These are phyloP conservation scores for Glomeris maerens DNA, from an alignment of 1,140 invertebrate species.

Conservation along the genomic window DNA sequence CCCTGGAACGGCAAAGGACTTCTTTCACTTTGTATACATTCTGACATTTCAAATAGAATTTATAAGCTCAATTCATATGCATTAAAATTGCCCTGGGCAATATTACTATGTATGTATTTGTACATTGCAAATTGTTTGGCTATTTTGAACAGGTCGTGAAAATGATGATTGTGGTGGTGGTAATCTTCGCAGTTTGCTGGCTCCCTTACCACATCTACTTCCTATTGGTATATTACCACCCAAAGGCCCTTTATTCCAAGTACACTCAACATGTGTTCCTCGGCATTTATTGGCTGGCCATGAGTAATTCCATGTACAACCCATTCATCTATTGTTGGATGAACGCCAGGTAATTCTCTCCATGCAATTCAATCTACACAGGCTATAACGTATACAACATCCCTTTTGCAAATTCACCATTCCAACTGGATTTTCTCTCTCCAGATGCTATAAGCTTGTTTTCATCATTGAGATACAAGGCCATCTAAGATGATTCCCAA, in stretches of 20 bases:
- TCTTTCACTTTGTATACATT: too few relatives aligned
- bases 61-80: too few relatives aligned
- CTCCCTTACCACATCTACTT: constrained; percentile 76
- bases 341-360: constrained; percentile 49
- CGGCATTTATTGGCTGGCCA: constrained; percentile 78
- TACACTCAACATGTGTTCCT: constrained; percentile 63
- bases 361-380: neutral
- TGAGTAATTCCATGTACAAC: constrained; percentile 84
- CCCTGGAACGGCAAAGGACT: too few relatives aligned
- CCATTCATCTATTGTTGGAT: constrained; percentile 86
- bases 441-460: neutral
- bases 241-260: constrained; percentile 47
- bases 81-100: too few relatives aligned
- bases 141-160: constrained; percentile 69
- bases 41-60: too few relatives aligned
- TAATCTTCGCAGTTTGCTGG: constrained; percentile 77
- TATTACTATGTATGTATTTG: too few relatives aligned
- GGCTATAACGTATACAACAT: neutral
- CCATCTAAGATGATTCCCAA: neutral
- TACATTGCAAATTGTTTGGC: too few relatives aligned
- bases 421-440: neutral
- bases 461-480: neutral
- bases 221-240: constrained; percentile 64
- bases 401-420: neutral
- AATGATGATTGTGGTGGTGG: constrained; percentile 68